These are phyloP conservation scores for Helostoma temminkii DNA, from an alignment of 2,797 vertebrate genomes.

Conservation along the genomic window DNA sequence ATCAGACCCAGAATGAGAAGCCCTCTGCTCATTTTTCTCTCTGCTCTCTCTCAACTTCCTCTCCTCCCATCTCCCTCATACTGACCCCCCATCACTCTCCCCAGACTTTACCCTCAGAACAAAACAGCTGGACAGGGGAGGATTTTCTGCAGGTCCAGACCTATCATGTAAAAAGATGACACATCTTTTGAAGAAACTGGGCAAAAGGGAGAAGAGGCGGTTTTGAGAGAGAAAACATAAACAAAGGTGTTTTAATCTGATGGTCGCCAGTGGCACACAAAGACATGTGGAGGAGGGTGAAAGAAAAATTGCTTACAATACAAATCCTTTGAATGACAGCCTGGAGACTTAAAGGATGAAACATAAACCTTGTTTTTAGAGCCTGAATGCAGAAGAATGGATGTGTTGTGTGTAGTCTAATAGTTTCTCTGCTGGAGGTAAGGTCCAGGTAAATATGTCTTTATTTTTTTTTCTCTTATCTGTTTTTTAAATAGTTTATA, in stretches of 20 bases:
- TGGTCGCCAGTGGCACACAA: conserved; percentile 71
- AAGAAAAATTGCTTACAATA: conserved; percentile 79
- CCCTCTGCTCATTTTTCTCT: conserved; percentile 47
- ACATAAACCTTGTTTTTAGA: conserved; percentile 60
- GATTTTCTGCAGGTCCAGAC: conserved; percentile 79
- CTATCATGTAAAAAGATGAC: conserved; percentile 75
- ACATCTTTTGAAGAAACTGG: conserved; percentile 74
- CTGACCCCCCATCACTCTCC: conserved; percentile 67
- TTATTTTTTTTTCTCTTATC: conserved; percentile 20
- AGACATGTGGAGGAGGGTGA: conserved; percentile 51
- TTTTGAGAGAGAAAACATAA: conserved; percentile 70
- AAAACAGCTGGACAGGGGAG: conserved; percentile 77
- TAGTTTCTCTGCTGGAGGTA: conserved; percentile 25
- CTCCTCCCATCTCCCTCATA: conserved; percentile 21
- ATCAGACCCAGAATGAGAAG: conserved; percentile 55
- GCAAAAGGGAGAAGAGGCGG: conserved; percentile 55
- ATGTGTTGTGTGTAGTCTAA: conserved; percentile 30
- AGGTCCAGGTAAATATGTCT: conserved; percentile 40
- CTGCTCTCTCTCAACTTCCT: conserved; percentile 41
- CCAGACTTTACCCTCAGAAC: conserved; percentile 69
- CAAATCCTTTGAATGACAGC: conserved; percentile 75
- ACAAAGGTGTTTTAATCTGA: conserved; percentile 78
- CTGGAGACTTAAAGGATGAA: conserved; percentile 62
- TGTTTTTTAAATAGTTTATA: conserved; percentile 42
- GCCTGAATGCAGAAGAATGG: conserved; percentile 50